These are phyloP conservation scores for Acanthosoma haemorrhoidale DNA, from an alignment of 2,888 invertebrate species.

Conservation along the genomic window DNA sequence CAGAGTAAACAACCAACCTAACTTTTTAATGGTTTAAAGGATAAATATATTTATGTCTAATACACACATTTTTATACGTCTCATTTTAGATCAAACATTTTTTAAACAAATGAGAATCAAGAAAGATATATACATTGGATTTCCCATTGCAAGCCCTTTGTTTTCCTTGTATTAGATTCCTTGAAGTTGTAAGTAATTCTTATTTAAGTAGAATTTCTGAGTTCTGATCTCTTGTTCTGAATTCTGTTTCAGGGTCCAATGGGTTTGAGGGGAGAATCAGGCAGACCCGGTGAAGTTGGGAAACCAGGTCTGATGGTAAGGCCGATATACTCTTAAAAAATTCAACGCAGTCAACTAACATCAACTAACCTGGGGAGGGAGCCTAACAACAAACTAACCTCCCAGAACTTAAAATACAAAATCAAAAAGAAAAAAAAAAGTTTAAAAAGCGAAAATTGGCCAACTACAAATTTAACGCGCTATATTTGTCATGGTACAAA, in stretches of 20 bases:
- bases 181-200: no score
- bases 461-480: constrained; percentile 18
- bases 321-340: constrained; percentile 43
- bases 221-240: no score
- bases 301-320: constrained; percentile 75
- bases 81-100: no score
- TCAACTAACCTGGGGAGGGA: constrained; percentile 26
- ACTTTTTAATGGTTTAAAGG: no score
- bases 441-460: constrained; percentile 15
- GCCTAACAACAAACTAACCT: constrained; percentile 28
- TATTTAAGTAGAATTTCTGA: no score
- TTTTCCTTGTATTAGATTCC: no score
- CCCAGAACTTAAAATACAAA: constrained; percentile 17
- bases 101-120: no score
- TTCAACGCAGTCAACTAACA: constrained; percentile 27
- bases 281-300: constrained; percentile 65
- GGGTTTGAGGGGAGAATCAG: constrained; percentile 71
- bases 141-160: no score
- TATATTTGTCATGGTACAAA: constrained; percentile 29
- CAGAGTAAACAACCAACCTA: no score
- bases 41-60: no score
- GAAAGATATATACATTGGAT: no score
- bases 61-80: no score
- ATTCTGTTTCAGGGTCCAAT: constrained; percentile 63
- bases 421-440: constrained; percentile 26